These are phyloP conservation scores for Hoplodrina blanda DNA, from an alignment of 2,888 invertebrate genomes.

Conservation along the genomic window DNA sequence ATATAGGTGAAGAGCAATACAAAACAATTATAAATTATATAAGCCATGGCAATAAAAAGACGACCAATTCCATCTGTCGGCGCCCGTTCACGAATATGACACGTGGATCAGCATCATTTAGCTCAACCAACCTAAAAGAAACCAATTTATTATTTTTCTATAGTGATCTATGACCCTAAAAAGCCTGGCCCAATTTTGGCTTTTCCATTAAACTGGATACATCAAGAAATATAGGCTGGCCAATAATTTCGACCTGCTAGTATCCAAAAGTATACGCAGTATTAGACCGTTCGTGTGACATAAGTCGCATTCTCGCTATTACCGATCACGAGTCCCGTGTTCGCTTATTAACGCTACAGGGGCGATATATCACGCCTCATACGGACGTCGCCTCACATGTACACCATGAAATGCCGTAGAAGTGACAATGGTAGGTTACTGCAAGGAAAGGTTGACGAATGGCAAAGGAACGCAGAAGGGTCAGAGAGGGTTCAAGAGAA, in stretches of 20 bases:
- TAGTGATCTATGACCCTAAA: too few species aligned
- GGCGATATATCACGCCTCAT: constrained; percentile 88
- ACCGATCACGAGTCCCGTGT: constrained; percentile 88
- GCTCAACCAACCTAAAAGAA: too few species aligned
- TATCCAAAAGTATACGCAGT: background rate
- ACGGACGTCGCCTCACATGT: constrained; percentile 72
- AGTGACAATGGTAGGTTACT: constrained; percentile 26
- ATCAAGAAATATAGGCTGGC: background rate
- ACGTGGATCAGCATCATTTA: too few species aligned
- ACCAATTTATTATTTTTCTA: too few species aligned
- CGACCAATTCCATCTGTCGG: too few species aligned
- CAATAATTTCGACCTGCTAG: background rate
- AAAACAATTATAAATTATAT: too few species aligned
- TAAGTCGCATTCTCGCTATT: constrained; percentile 74
- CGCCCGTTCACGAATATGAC: too few species aligned
- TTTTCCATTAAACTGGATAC: background rate
- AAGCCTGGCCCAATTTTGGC: background rate
- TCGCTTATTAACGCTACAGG: constrained; percentile 88
- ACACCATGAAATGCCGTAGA: constrained; percentile 63
- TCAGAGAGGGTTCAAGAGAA: accelerated
- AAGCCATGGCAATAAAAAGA: too few species aligned
- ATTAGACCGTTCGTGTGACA: constrained; percentile 62
- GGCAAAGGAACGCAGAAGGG: background rate
- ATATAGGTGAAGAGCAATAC: too few species aligned
- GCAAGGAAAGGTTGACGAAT: background rate